These are phyloP conservation scores for Tillus elongatus DNA, from an alignment of 2,888 invertebrate genomes.

Conservation along the genomic window DNA sequence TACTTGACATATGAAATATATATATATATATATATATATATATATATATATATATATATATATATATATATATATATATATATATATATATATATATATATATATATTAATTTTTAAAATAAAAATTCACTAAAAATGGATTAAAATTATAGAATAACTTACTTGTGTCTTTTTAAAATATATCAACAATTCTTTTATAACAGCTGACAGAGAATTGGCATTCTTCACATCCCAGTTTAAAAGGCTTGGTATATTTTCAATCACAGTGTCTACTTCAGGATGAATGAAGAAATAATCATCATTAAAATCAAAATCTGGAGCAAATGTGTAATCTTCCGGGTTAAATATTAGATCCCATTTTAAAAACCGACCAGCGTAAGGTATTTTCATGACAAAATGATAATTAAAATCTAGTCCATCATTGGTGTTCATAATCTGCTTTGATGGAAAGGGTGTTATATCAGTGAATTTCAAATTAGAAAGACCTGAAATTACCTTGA, in stretches of 20 bases:
- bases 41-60: no score
- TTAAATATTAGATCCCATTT: constrained; percentile 66
- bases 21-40: no score
- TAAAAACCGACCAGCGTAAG: constrained; percentile 58
- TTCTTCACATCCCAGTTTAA: constrained; percentile 56
- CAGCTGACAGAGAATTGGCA: constrained; percentile 49
- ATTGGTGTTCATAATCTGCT: constrained; percentile 12
- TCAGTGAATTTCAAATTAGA: constrained; percentile 9
- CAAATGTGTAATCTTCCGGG: constrained; percentile 42
- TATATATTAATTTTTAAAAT: no score
- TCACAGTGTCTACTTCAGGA: constrained; percentile 48
- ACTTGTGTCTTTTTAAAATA: constrained; percentile 60
- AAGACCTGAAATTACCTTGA: background rate
- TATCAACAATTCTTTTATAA: constrained; percentile 52
- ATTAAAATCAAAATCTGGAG: constrained; percentile 68
- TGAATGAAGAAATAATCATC: constrained; percentile 56
- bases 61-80: no score
- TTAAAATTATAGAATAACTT: no score
- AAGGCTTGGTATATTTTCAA: constrained; percentile 50
- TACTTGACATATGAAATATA: no score
- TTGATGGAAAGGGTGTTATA: constrained; percentile 13
- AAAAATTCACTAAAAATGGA: no score
- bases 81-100: no score
- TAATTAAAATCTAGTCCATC: constrained; percentile 17
- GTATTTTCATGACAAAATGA: constrained; percentile 54